These are phyloP conservation scores for Acrocyrtus sp. DNA, from an alignment of 2,888 invertebrate species.

Conservation along the genomic window DNA sequence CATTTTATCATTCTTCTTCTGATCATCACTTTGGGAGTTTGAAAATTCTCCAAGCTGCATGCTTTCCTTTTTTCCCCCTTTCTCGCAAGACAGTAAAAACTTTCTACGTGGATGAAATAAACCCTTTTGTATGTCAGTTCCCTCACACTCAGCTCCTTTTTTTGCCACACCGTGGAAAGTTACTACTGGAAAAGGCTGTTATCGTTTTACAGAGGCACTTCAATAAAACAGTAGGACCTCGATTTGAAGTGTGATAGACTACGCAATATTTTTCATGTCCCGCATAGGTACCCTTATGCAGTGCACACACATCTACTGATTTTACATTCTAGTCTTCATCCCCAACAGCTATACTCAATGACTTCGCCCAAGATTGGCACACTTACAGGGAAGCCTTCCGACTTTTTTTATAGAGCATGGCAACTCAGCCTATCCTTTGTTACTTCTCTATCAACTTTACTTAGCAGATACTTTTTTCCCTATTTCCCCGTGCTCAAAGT, in stretches of 20 bases:
- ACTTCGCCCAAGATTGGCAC: conserved; percentile 12
- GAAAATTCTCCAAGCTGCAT: too few relatives aligned
- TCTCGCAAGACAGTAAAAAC: too few relatives aligned
- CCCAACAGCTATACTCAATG: not conserved
- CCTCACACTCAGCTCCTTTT: not conserved
- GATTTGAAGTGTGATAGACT: not conserved
- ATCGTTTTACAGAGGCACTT: conserved; percentile 3
- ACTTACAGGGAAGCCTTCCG: conserved; percentile 4
- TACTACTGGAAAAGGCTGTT: not conserved
- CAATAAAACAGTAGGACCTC: conserved; percentile 2
- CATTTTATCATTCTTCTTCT: too few relatives aligned
- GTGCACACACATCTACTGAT: conserved; percentile 2
- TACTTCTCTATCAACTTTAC: conserved; percentile 25
- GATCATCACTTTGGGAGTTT: not conserved
- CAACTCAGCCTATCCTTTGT: not conserved
- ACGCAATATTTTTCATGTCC: not conserved
- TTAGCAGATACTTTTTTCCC: conserved; percentile 4
- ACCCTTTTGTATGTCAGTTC: too few relatives aligned
- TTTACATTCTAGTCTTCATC: conserved; percentile 3
- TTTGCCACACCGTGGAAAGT: not conserved
- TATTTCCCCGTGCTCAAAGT: not conserved
- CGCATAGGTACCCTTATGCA: not conserved
- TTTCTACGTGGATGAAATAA: too few relatives aligned
- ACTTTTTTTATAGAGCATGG: conserved; percentile 7
- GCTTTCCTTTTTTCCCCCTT: too few relatives aligned